Conservation (phyloP, 2,797 vertebrate genomes). For the Lindbergichthys nudifrons region DNA sequence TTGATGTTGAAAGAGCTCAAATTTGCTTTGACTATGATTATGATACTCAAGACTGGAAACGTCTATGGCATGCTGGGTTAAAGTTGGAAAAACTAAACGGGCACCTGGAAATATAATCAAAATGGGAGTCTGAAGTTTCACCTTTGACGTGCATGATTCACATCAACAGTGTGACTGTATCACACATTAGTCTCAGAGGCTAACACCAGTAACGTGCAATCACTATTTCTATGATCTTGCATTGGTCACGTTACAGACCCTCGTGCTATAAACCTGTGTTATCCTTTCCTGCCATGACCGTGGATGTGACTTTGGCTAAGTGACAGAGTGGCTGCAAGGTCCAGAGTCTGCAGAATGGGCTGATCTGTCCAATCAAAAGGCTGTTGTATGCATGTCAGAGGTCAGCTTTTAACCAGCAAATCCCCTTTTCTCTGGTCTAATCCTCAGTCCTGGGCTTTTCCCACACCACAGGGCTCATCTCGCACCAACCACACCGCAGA, state of each 20-base stretch:
- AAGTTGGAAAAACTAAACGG: constrained; percentile 13
- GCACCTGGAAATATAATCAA: constrained; percentile 30
- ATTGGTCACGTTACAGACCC: constrained; percentile 19
- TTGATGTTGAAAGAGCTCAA: constrained; percentile 56
- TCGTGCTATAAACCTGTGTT: constrained; percentile 17
- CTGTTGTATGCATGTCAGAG: constrained; percentile 72
- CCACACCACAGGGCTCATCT: constrained; percentile 66
- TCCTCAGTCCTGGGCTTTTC: constrained; percentile 71
- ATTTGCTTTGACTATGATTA: constrained; percentile 63
- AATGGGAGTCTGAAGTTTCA: constrained; percentile 9
- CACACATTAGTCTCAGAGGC: constrained; percentile 18
- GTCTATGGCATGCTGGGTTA: constrained; percentile 6
- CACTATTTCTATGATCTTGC: constrained; percentile 30
- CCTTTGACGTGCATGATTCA: constrained; percentile 25
- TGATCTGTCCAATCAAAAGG: constrained; percentile 73
- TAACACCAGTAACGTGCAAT: constrained; percentile 28
- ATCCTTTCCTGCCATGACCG: constrained; percentile 36
- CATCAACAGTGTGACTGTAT: constrained; percentile 14
- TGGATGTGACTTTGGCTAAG: constrained; percentile 48
- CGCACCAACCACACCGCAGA: constrained; percentile 43
- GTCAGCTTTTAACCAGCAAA: constrained; percentile 77
- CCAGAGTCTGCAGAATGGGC: constrained; percentile 48
- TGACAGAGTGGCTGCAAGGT: constrained; percentile 45
- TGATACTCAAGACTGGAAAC: constrained; percentile 50
- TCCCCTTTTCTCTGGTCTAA: constrained; percentile 70